Percentiles rank a stretch among this genome's conserved stretches.
phyloP scores from a whole-genome alignment of 2,113 vertebrate genomes.

The Raphicerus campestris region DNA sequence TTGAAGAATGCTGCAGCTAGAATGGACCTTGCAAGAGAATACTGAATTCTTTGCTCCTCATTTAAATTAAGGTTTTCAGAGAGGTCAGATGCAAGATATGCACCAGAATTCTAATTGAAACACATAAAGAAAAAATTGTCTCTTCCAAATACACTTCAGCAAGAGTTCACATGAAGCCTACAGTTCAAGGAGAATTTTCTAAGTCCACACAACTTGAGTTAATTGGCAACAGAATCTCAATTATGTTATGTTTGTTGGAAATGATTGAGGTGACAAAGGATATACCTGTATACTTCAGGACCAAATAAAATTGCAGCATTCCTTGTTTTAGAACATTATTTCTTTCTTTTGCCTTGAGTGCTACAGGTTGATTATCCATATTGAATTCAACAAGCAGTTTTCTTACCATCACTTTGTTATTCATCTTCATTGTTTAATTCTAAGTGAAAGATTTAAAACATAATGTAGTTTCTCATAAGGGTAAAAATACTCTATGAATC shows the following conservation, averaged over 20 bases:
- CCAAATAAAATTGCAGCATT: background rate
- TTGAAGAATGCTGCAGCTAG: background rate
- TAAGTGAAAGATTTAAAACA: background rate
- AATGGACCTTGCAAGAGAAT: conserved; percentile 36
- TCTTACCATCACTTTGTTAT: background rate
- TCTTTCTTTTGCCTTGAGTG: background rate
- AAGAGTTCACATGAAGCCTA: background rate
- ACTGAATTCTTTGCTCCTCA: conserved; percentile 44
- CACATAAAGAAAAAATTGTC: conserved; percentile 25
- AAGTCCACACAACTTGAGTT: background rate
- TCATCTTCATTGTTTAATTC: background rate
- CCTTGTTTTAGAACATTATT: background rate
- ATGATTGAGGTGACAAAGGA: background rate
- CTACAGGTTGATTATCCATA: background rate
- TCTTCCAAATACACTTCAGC: conserved; percentile 46
- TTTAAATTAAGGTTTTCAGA: conserved; percentile 68
- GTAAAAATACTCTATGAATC: background rate
- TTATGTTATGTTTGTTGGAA: background rate
- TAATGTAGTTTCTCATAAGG: background rate
- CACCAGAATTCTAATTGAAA: conserved; percentile 49
- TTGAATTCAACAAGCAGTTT: background rate
- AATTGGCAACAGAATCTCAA: conserved; percentile 35
- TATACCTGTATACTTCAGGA: background rate
- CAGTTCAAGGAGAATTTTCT: conserved; percentile 49
- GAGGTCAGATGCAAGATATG: conserved; percentile 42